phyloP scores from a whole-genome alignment of 2,113 vertebrate species.

The Callorhinus ursinus region DNA sequence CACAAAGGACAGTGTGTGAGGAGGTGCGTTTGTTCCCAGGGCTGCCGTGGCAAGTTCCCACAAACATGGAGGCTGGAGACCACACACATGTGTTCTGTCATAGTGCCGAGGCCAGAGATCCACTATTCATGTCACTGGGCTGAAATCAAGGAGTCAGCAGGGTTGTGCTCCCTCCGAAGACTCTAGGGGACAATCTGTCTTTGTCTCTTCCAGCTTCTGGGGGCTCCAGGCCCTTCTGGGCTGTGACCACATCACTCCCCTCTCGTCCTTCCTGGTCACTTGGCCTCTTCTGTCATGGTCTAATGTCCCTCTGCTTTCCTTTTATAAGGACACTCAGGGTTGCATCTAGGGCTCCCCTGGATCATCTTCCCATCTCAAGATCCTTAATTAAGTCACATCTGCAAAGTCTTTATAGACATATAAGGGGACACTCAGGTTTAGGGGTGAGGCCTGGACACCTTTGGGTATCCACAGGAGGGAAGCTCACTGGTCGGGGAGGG shows the following conservation, averaged over 20 bases:
- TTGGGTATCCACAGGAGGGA: background rate
- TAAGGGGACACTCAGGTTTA: too few species aligned
- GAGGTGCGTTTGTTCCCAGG: background rate
- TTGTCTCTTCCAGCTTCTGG: background rate
- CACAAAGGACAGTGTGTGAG: background rate
- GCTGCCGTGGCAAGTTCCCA: background rate
- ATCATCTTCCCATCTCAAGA: rapidly evolving
- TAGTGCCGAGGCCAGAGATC: background rate
- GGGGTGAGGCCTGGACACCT: background rate
- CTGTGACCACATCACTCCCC: background rate
- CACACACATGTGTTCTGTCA: rapidly evolving
- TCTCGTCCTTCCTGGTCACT: background rate
- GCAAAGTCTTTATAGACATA: background rate
- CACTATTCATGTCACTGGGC: background rate
- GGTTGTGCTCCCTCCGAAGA: rapidly evolving
- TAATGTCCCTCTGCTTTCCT: too few species aligned
- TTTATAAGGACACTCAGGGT: background rate
- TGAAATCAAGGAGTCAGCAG: background rate
- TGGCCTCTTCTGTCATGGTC: background rate
- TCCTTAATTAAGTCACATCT: background rate
- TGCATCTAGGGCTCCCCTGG: background rate
- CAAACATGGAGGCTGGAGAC: too few species aligned
- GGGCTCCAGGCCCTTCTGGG: rapidly evolving
- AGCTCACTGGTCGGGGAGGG: rapidly evolving
- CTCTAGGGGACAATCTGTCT: rapidly evolving